Base-by-base conservation (phyloP, 1,140 invertebrate species). In the Drusus annulatus region DNA sequence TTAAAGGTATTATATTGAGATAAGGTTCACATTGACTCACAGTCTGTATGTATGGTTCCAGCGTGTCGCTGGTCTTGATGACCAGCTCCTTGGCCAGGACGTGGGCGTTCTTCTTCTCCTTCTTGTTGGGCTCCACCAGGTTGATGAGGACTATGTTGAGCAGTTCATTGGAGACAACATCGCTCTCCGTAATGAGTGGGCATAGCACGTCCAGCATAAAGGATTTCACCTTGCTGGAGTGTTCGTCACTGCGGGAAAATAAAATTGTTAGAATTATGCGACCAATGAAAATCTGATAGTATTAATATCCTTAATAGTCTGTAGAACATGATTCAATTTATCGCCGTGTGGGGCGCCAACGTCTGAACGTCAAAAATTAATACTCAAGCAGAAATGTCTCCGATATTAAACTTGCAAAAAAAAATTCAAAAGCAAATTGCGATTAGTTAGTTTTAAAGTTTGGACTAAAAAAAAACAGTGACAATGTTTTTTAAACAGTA, bases 151-250 rank as follows among this genome's bases (percentile, higher is more conserved):
- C 97, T 69, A 98, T 96, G 87, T 99, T 97, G 56, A 99, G 88
- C 21, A 99, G 89, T 88, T 98, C 97, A 86, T 97, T 96, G 76
- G 96, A 97, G 8, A 99, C 95, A 82, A 96, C 94, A 36, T 99
- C 98, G 21, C 97, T 97, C 89, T 99, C 98, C 8, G 95, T 96
- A 79, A 99, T 97, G 5, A 99, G 89, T 8, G 98, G 98, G 86
- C 94, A 95, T 63, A 99, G 91, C 23, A 99, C 96, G 88, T 99
- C 98, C 79, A 99, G 88, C 94, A 99, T 98, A 86, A 98, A 98
- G 74, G 94, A 97, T 86, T 98, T 98, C 62, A 99, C 97, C 91
- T 98, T 98, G 0, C 93, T 93, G 21, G 96, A 97, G 89, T 99
- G 98, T 87, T 98, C 97, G 85, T 98, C 97, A 90, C 97, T 98